These are phyloP conservation scores for Amblyornis subalaris DNA, from an alignment of 2,113 vertebrate species.

Conservation along the genomic window DNA sequence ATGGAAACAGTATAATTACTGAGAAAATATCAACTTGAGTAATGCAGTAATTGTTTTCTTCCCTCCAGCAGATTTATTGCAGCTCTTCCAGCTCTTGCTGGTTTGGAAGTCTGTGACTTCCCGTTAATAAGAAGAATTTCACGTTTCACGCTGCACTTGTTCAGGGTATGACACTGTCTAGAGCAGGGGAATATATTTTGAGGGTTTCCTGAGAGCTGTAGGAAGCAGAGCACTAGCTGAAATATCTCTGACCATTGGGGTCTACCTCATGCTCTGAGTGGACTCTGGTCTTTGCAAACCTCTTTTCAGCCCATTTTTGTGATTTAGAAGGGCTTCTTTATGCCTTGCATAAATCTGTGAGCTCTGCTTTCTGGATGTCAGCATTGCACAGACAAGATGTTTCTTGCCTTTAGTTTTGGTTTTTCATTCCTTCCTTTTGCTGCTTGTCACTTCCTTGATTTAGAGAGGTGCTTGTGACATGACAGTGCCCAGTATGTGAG, in stretches of 20 bases:
- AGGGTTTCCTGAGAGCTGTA: neutral
- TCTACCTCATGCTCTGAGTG: neutral
- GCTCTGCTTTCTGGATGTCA: neutral
- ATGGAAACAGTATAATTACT: slow-evolving; percentile 59
- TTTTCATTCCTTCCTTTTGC: neutral
- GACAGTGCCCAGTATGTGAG: neutral
- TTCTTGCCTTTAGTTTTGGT: neutral
- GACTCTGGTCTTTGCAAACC: neutral
- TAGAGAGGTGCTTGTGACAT: neutral
- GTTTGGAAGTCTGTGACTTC: slow-evolving; percentile 28
- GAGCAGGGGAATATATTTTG: neutral
- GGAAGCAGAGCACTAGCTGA: neutral
- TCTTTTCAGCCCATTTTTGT: neutral
- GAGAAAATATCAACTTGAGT: slow-evolving; percentile 54
- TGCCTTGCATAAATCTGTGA: fast-evolving
- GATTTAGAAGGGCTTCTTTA: neutral
- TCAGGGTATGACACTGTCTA: neutral
- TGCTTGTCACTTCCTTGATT: neutral
- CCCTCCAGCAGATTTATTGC: slow-evolving; percentile 53
- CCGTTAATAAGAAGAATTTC: slow-evolving; percentile 23
- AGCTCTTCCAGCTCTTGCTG: slow-evolving; percentile 6
- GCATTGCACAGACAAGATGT: neutral
- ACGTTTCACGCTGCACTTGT: neutral
- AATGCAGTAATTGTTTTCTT: slow-evolving; percentile 61
- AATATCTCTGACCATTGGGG: neutral